Conservation (phyloP, 2,797 vertebrate genomes). For the Cephalopachus bancanus region DNA sequence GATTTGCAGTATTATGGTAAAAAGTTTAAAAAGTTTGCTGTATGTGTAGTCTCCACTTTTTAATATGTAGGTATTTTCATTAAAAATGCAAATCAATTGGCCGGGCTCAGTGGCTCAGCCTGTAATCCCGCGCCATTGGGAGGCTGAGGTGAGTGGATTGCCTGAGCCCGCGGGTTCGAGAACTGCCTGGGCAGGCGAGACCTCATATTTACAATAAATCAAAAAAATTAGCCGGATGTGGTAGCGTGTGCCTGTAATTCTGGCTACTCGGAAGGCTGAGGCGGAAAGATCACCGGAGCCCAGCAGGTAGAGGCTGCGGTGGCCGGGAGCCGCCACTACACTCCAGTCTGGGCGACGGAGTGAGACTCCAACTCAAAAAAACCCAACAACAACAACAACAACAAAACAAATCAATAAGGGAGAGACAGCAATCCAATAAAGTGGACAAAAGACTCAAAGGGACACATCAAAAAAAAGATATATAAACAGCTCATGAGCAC, state of each 20-base stretch:
- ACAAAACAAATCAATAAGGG: neutral
- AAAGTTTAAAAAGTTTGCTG: neutral
- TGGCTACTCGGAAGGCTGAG: no score
- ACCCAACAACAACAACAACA: no score
- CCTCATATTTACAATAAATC: no score
- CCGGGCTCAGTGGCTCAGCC: no score
- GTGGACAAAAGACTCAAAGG: neutral
- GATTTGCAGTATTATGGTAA: neutral
- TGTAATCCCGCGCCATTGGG: no score
- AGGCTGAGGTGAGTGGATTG: accelerated
- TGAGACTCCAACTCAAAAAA: no score
- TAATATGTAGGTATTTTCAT: neutral
- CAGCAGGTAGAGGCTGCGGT: accelerated
- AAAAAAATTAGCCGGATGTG: no score
- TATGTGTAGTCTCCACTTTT: neutral
- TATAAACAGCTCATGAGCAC: neutral
- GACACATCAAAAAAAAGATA: neutral
- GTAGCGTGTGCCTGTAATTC: no score
- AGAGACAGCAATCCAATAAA: neutral
- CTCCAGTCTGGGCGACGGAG: no score
- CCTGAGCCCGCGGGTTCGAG: no score
- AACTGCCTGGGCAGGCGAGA: no score
- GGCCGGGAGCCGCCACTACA: accelerated
- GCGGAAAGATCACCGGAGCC: no score
- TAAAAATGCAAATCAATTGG: neutral